Base-by-base conservation (phyloP, 2,113 vertebrate genomes). In the Microtus montanus region DNA sequence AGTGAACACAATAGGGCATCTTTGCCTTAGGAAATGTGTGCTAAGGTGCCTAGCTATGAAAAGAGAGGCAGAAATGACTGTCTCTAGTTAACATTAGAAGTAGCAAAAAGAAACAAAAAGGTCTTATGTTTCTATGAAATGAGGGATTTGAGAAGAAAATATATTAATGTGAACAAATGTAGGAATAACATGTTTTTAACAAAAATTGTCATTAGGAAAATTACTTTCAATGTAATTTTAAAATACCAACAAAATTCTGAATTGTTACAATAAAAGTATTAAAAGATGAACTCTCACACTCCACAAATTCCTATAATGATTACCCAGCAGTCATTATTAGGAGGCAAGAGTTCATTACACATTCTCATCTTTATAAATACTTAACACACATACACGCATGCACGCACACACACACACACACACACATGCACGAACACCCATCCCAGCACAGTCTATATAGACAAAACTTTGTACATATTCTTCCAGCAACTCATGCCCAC, bases 181-280 rank as follows among this genome's bases (percentile, higher is more conserved):
- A 20, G 47, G 44, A 83, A 83, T 64, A 47, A 79, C 10, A 20
- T 13, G 33, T 30, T 41, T 71, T 91, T 89, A 74, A 49, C 70
- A 92, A 88, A 93, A 58, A 68, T 30, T 88, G 24, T 92, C 15
- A 88, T 75, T 49, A 75, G 44, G 61, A 87, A 22, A 71, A 44
- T 58, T 49, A 89, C 33, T 82, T 75, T 24, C 6, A 63, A 78
- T n/a, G n/a, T 47, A 26, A 68, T 35, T 91, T 92, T 80, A 54
- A 92, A 68, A 44, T 88, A 61, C 80, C 30, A 75, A 41, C 35
- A 58, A 54, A 82, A 95, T 77, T 70, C 30, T 68, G 47, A 1
- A 3, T 83, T 92, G 30, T 68, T 88, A 83, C 1, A 68, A 75
- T 77, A 70, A 89, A 92, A 24, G 68, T 28, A 92, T 61, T 33